phyloP scores from a whole-genome alignment of 30 jellyfish, hydroid and myxozoan genomes.

The Aurelia sp. region DNA sequence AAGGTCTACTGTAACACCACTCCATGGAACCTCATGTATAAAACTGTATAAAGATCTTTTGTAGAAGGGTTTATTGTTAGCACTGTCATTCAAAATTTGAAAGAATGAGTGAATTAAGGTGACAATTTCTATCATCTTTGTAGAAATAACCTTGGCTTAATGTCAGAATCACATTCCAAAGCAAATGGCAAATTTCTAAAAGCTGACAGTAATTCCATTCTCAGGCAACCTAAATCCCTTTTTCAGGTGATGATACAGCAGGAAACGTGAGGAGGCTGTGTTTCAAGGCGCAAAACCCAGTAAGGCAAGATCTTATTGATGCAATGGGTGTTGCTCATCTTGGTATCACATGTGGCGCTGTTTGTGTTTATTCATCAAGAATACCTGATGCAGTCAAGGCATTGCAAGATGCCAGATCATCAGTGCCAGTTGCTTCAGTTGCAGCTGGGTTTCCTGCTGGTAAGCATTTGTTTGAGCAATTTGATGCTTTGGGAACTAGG shows the following conservation, averaged over 20 bases:
- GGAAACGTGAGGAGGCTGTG: conserved; percentile 85
- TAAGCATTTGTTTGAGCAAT: neutral
- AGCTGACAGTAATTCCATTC: neutral
- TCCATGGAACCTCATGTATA: too few species aligned
- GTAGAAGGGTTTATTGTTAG: too few species aligned
- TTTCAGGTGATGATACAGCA: conserved; percentile 91
- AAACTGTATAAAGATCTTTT: too few species aligned
- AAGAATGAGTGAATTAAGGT: too few species aligned
- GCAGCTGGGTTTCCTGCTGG: conserved; percentile 99
- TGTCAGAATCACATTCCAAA: neutral
- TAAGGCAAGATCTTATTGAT: conserved; percentile 77
- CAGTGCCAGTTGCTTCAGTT: conserved; percentile 91
- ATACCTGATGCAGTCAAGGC: conserved; percentile 90
- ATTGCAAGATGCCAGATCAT: conserved; percentile 74
- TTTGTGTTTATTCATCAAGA: conserved; percentile 91
- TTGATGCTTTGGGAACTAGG: too few species aligned
- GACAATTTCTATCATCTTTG: too few species aligned
- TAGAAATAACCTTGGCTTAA: neutral
- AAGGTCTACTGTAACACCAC: too few species aligned
- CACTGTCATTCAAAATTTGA: too few species aligned
- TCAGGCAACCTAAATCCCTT: neutral
- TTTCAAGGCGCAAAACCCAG: conserved; percentile 94
- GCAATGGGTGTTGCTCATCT: conserved; percentile 81
- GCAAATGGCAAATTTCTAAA: neutral
- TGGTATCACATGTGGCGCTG: conserved; percentile 94